Conservation (phyloP, 2,797 vertebrate species). For the Miichthys miiuy region DNA sequence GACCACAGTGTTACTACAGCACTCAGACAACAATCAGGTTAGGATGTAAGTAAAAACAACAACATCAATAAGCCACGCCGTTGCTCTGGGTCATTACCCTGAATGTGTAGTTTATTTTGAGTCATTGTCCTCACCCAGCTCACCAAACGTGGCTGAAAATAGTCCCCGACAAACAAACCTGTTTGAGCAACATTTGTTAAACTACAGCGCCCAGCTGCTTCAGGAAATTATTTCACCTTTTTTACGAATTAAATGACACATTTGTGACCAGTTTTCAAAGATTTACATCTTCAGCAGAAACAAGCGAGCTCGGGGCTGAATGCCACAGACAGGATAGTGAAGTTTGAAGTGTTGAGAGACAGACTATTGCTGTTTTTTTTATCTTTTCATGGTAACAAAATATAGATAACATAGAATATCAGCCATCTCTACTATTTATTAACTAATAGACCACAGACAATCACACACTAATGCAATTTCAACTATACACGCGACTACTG, state of each 20-base stretch:
- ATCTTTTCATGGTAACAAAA: neutral
- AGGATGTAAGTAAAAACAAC: neutral
- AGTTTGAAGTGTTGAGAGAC: neutral
- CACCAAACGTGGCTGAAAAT: neutral
- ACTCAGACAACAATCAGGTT: constrained; percentile 7
- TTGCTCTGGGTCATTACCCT: neutral
- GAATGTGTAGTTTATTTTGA: constrained; percentile 1
- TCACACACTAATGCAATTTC: neutral
- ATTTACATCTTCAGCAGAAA: neutral
- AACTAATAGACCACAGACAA: neutral
- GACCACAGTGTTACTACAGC: neutral
- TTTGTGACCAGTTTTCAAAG: neutral
- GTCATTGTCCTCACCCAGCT: neutral
- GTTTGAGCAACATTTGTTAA: neutral
- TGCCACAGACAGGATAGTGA: neutral
- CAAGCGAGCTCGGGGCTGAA: neutral
- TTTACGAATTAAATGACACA: neutral
- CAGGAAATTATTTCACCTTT: neutral
- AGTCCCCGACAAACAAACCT: neutral
- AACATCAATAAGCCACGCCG: neutral
- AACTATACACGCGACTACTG: neutral
- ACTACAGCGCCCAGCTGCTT: neutral
- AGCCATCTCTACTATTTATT: neutral
- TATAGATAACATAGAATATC: neutral
- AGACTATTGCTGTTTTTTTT: neutral